These are phyloP conservation scores for Phrynocephalus vlangalii DNA, from an alignment of 2,797 vertebrate species.

Conservation along the genomic window DNA sequence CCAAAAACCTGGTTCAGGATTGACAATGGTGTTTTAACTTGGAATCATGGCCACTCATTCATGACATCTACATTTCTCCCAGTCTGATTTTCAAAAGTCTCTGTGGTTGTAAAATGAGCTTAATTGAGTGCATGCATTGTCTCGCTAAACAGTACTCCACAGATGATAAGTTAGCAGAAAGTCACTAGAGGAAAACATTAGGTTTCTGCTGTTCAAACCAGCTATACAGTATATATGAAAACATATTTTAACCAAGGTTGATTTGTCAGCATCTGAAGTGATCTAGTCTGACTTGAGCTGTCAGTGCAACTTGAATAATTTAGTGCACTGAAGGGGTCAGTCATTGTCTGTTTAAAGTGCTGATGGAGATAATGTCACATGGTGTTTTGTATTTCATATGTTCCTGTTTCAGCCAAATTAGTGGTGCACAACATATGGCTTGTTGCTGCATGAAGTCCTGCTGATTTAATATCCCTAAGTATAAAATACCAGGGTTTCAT, in stretches of 20 bases:
- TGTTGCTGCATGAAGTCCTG: slow-evolving; percentile 78
- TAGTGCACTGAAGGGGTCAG: slow-evolving; percentile 35
- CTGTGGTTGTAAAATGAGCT: slow-evolving; percentile 43
- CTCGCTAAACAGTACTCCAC: neutral
- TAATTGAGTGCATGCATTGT: neutral
- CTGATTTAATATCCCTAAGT: slow-evolving; percentile 78
- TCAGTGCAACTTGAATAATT: slow-evolving; percentile 45
- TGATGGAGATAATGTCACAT: slow-evolving; percentile 27
- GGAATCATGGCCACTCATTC: neutral
- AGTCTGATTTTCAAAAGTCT: slow-evolving; percentile 28
- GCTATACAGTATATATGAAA: neutral
- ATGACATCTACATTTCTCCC: neutral
- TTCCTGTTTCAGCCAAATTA: slow-evolving; percentile 65
- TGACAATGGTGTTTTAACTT: neutral
- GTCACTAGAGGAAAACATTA: slow-evolving; percentile 21
- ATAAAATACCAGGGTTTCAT: slow-evolving; percentile 75
- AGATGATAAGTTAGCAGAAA: neutral
- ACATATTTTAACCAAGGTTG: slow-evolving; percentile 5
- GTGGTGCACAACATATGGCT: slow-evolving; percentile 74
- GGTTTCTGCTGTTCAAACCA: slow-evolving; percentile 33
- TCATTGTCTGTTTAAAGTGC: slow-evolving; percentile 38
- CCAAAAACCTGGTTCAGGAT: neutral
- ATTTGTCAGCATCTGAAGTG: neutral
- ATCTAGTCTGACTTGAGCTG: slow-evolving; percentile 41
- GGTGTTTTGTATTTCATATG: slow-evolving; percentile 53